Percentiles rank a stretch among this genome's conserved stretches.
phyloP scores from a whole-genome alignment of 53 echinoderm and acorn worm species.

The Zoroaster sp. region DNA sequence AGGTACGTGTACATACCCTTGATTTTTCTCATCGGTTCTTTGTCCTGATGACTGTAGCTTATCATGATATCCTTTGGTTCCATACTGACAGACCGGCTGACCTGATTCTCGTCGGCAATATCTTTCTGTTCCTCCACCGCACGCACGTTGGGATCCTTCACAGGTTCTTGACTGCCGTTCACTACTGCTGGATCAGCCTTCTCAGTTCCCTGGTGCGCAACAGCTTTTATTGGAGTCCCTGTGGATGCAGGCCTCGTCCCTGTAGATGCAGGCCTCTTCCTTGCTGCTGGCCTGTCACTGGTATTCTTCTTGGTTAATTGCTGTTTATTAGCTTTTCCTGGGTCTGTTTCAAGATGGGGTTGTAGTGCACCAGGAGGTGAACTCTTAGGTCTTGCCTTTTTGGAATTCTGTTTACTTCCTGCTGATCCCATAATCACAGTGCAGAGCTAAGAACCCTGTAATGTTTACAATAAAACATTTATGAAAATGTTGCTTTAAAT shows the following conservation, averaged over 20 bases:
- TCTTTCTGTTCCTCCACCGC: neutral
- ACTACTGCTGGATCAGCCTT: slow-evolving; percentile 14
- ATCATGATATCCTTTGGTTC: slow-evolving; percentile 96
- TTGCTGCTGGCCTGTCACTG: neutral
- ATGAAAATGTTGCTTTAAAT: no score
- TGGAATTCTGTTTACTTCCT: neutral
- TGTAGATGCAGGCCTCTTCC: neutral
- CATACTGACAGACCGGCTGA: slow-evolving; percentile 56
- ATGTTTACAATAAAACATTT: neutral
- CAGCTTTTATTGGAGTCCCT: neutral
- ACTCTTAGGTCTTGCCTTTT: neutral
- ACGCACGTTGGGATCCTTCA: neutral
- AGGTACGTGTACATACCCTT: slow-evolving; percentile 73
- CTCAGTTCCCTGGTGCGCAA: slow-evolving; percentile 20
- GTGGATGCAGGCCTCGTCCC: neutral
- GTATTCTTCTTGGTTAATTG: neutral
- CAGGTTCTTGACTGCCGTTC: neutral
- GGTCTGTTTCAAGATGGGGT: neutral
- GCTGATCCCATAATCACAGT: slow-evolving; percentile 25
- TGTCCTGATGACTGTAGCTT: slow-evolving; percentile 92
- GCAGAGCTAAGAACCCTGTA: neutral
- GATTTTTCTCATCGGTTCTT: slow-evolving; percentile 82
- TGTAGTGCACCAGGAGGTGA: neutral
- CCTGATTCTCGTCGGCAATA: neutral
- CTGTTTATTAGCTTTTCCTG: neutral